Percentiles rank a stretch among this genome's conserved stretches.
Conservation (phyloP, 2,888 invertebrate genomes). For the Agapostemon virescens region DNA sequence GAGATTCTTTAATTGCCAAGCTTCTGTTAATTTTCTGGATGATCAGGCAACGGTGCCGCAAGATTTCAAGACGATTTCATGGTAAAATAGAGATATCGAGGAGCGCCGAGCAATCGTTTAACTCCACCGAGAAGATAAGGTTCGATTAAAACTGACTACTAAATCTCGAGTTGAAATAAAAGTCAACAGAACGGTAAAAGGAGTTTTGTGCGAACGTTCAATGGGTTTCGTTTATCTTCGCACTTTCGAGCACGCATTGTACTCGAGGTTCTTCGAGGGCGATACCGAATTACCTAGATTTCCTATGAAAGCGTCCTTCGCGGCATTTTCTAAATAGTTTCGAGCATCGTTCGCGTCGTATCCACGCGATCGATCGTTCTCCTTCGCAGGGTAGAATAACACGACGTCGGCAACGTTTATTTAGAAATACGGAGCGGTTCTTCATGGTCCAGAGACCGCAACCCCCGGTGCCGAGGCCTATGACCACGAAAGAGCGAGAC, state of each 20-base stretch:
- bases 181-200: too few species aligned
- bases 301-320: not conserved
- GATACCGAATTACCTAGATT: not conserved
- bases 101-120: not conserved
- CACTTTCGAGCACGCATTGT: not conserved
- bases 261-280: not conserved
- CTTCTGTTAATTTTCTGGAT: constrained; percentile 28
- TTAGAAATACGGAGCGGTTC: constrained; percentile 48
- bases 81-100: constrained; percentile 19
- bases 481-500: constrained; percentile 60
- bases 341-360: constrained; percentile 4
- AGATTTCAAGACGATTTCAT: constrained; percentile 39
- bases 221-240: not conserved
- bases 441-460: constrained; percentile 63
- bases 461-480: constrained; percentile 53
- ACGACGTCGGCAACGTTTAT: constrained; percentile 48
- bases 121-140: not conserved
- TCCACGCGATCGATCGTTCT: constrained; percentile 41
- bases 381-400: constrained; percentile 45
- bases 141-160: too few species aligned
- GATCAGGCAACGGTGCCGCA: constrained; percentile 32
- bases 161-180: not conserved
- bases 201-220: not conserved
- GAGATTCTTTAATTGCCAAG: constrained; percentile 12
- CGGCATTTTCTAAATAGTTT: not conserved